These are phyloP conservation scores for Lucifuga dentata DNA, from an alignment of 2,113 vertebrate genomes.

Conservation along the genomic window DNA sequence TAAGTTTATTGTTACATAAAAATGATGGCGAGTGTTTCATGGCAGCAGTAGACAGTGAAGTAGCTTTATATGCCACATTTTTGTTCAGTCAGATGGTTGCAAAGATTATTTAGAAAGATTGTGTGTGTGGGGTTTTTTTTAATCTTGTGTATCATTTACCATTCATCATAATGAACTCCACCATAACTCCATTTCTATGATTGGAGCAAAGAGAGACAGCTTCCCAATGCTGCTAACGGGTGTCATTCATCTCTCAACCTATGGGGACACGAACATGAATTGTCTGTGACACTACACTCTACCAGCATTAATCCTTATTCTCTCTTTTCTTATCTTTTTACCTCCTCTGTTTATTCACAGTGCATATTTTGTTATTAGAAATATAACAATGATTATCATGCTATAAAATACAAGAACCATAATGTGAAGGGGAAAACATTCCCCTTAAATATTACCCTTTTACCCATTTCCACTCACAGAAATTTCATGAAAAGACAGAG, in stretches of 20 bases:
- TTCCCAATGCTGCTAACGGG: slow-evolving; percentile 59
- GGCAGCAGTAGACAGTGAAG: background rate
- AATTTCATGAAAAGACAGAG: too few relatives aligned
- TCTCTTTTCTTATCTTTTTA: slow-evolving; percentile 15
- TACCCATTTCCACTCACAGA: too few relatives aligned
- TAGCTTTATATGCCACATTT: slow-evolving; percentile 19
- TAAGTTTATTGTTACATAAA: background rate
- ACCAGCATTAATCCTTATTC: slow-evolving; percentile 33
- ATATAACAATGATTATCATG: background rate
- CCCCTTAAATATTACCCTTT: too few relatives aligned
- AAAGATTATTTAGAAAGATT: slow-evolving; percentile 35
- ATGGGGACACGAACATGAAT: slow-evolving; percentile 28
- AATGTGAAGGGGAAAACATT: background rate
- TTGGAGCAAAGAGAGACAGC: slow-evolving; percentile 41
- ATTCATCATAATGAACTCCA: slow-evolving; percentile 43
- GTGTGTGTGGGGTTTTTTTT: slow-evolving; percentile 1
- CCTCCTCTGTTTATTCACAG: slow-evolving; percentile 13
- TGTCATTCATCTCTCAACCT: slow-evolving; percentile 63
- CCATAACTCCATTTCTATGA: slow-evolving; percentile 48
- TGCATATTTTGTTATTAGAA: background rate
- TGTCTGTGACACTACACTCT: slow-evolving; percentile 15
- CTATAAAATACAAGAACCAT: background rate
- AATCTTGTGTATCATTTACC: slow-evolving; percentile 30
- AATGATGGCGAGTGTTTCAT: too few relatives aligned
- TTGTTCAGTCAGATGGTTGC: slow-evolving; percentile 4